These are phyloP conservation scores for Dryobota labecula DNA, from an alignment of 2,888 invertebrate species.

Conservation along the genomic window DNA sequence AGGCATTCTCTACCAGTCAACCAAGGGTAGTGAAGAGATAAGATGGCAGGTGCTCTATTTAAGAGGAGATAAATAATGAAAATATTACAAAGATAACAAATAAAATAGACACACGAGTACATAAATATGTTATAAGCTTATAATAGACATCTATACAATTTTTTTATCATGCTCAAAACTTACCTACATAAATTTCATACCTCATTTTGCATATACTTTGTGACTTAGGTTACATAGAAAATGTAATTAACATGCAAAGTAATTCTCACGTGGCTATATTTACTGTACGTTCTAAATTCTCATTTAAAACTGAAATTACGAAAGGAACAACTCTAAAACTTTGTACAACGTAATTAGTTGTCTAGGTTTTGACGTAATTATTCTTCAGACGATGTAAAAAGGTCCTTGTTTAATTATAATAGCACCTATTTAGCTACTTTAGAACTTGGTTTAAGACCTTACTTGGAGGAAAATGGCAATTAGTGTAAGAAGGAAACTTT, in stretches of 20 bases:
- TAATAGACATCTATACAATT: no score
- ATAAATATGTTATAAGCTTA: no score
- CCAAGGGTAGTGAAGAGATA: no score
- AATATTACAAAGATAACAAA: no score
- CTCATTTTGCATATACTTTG: background rate
- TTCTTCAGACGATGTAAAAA: conserved; percentile 47
- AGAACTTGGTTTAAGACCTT: conserved; percentile 10
- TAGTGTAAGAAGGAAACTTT: conserved; percentile 8
- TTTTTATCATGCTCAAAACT: background rate
- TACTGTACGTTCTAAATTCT: conserved; percentile 11
- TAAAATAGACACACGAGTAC: no score
- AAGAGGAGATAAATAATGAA: no score
- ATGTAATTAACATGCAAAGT: conserved; percentile 29
- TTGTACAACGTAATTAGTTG: conserved; percentile 50
- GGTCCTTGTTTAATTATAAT: conserved; percentile 38
- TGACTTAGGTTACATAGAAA: background rate
- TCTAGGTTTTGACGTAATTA: conserved; percentile 39
- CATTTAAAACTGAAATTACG: conserved; percentile 17
- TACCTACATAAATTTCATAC: background rate
- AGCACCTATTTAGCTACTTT: conserved; percentile 24
- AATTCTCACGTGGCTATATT: conserved; percentile 4
- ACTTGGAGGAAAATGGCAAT: conserved; percentile 1
- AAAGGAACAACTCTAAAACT: conserved; percentile 31
- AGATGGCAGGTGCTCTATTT: no score
- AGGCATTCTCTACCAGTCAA: no score